These are phyloP conservation scores for Tenualosa thibaudeaui DNA, from an alignment of 2,797 vertebrate species.

Conservation along the genomic window DNA sequence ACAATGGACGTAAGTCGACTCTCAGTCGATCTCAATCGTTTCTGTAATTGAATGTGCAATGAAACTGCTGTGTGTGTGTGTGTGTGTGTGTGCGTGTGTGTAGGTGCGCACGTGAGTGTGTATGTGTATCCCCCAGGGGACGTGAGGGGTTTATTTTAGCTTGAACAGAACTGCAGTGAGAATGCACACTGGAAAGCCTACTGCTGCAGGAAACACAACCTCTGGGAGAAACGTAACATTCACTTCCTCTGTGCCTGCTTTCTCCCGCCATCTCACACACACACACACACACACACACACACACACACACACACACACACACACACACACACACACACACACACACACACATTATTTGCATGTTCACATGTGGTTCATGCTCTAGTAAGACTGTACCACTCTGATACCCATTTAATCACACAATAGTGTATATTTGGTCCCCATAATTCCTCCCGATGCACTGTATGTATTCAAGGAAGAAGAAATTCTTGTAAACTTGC, in stretches of 20 bases:
- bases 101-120: not conserved
- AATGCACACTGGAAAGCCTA: not conserved
- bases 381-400: not conserved
- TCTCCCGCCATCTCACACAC: not conserved
- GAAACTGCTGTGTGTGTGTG: not conserved
- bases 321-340: slow-evolving; percentile 8
- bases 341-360: not conserved
- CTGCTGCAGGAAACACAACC: slow-evolving; percentile 6
- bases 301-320: not conserved
- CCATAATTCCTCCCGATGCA: not conserved
- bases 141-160: slow-evolving; percentile 22
- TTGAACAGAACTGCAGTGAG: slow-evolving; percentile 22
- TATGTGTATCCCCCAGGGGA: not conserved
- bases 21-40: not conserved
- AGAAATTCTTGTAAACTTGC: not conserved
- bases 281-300: not conserved
- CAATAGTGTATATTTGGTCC: not conserved
- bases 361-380: not conserved
- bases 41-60: not conserved
- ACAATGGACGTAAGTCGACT: not conserved
- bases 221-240: slow-evolving; percentile 10
- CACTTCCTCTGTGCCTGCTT: not conserved
- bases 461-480: not conserved
- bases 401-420: not conserved
- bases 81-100: not conserved